Conservation (phyloP, 2,888 invertebrate species). For the Amiota communis region DNA sequence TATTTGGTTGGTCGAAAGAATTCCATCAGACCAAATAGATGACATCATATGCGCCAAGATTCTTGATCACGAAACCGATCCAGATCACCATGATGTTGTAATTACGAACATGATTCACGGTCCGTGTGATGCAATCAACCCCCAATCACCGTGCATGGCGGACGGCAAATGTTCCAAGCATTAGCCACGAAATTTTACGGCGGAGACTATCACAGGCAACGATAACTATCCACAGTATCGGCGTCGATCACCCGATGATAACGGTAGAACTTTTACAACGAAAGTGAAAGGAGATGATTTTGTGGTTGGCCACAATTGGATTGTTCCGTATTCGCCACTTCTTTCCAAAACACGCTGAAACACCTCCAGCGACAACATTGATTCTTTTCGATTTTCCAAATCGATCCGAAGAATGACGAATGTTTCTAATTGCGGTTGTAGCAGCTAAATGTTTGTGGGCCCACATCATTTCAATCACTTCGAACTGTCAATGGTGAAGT, state of each 20-base stretch:
- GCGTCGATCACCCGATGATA: slow-evolving; percentile 35
- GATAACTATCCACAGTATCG: slow-evolving; percentile 40
- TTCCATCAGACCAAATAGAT: slow-evolving; percentile 59
- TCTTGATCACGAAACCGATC: slow-evolving; percentile 43
- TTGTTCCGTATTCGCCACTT: slow-evolving; percentile 41
- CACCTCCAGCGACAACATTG: slow-evolving; percentile 51
- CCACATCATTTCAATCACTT: too few species aligned
- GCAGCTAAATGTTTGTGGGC: too few species aligned
- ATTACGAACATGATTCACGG: slow-evolving; percentile 35
- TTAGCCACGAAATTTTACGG: too few species aligned
- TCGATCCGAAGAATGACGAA: slow-evolving; percentile 32
- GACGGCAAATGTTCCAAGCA: slow-evolving; percentile 33
- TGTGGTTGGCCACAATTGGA: slow-evolving; percentile 29
- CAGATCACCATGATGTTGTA: slow-evolving; percentile 39
- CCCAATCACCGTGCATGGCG: slow-evolving; percentile 30
- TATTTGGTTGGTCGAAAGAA: too few species aligned
- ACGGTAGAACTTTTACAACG: slow-evolving; percentile 24
- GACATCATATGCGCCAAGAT: slow-evolving; percentile 53
- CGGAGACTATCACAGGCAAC: slow-evolving; percentile 39
- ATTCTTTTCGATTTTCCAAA: slow-evolving; percentile 65
- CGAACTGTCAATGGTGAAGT: too few species aligned
- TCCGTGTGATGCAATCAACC: background rate
- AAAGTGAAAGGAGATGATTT: background rate
- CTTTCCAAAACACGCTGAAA: slow-evolving; percentile 25
- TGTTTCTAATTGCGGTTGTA: too few species aligned